These are phyloP conservation scores for Chrysaora quinquecirrha DNA, from an alignment of 30 jellyfish, hydroid and myxozoan genomes.

Conservation along the genomic window DNA sequence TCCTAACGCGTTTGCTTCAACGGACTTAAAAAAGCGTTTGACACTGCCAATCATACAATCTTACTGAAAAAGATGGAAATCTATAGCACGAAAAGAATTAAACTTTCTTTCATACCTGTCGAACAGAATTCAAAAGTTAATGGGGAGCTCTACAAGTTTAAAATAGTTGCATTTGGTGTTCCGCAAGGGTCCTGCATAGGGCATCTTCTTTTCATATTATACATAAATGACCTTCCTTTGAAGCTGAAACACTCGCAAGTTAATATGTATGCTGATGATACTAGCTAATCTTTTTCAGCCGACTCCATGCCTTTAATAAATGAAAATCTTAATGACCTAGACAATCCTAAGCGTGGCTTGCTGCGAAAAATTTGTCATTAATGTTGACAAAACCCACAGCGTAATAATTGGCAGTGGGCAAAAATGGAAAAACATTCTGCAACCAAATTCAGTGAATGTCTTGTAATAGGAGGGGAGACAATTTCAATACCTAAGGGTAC, in stretches of 20 bases:
- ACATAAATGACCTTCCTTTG: slow-evolving; percentile 1
- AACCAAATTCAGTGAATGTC: neutral
- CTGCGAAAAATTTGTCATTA: neutral
- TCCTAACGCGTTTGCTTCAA: neutral
- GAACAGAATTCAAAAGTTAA: neutral
- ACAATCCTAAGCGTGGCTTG: neutral
- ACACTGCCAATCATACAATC: neutral
- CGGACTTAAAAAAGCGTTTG: neutral
- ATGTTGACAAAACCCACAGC: slow-evolving; percentile 23
- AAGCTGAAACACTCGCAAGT: slow-evolving; percentile 16
- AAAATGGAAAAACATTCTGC: neutral
- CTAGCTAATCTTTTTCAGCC: slow-evolving; percentile 4
- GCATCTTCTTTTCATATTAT: neutral
- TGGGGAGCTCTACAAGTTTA: neutral
- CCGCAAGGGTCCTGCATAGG: neutral
- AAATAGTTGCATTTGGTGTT: neutral
- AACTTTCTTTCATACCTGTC: neutral
- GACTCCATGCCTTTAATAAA: slow-evolving; percentile 12
- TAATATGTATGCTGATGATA: slow-evolving; percentile 4
- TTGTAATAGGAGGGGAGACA: neutral
- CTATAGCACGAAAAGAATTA: neutral
- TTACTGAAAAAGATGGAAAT: neutral
- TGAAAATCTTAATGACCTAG: neutral
- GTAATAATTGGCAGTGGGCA: slow-evolving; percentile 11
- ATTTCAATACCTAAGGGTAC: neutral